Conservation (phyloP, 2,113 vertebrate genomes). For the Rhinichthys klamathensis region DNA sequence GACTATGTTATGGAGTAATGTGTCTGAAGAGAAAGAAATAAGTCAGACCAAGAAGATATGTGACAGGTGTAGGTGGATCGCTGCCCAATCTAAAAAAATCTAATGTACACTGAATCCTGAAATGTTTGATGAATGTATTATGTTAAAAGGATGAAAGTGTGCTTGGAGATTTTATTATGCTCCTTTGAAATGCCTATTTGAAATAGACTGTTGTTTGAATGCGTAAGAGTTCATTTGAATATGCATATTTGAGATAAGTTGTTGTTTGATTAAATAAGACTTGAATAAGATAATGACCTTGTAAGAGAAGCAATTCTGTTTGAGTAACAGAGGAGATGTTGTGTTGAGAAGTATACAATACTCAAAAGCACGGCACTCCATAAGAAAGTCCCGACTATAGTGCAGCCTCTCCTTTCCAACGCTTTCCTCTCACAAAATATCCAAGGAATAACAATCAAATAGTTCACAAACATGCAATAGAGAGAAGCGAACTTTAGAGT, state of each 20-base stretch:
- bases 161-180: not conserved
- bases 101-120: not conserved
- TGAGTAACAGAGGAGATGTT: not conserved
- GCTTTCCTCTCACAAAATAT: too few species aligned
- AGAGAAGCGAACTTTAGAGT: too few species aligned
- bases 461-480: too few species aligned
- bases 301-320: not conserved
- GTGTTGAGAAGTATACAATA: not conserved
- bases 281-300: not conserved
- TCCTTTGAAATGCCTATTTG: not conserved
- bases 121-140: not conserved
- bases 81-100: not conserved
- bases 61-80: not conserved
- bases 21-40: not conserved
- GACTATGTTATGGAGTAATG: not conserved
- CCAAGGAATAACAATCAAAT: too few species aligned
- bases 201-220: not conserved
- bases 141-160: too few species aligned
- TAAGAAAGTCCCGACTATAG: too few species aligned
- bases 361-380: too few species aligned
- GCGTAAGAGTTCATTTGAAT: not conserved
- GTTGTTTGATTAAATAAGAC: not conserved
- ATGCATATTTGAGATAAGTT: not conserved
- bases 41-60: slow-evolving; percentile 1
- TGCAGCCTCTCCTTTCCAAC: too few species aligned